Evolutionary conservation across 2,888 invertebrate genomes (phyloP), one percentile per base, ranked within the genome.

Genomic region (Antheraea yamamai): DNA sequence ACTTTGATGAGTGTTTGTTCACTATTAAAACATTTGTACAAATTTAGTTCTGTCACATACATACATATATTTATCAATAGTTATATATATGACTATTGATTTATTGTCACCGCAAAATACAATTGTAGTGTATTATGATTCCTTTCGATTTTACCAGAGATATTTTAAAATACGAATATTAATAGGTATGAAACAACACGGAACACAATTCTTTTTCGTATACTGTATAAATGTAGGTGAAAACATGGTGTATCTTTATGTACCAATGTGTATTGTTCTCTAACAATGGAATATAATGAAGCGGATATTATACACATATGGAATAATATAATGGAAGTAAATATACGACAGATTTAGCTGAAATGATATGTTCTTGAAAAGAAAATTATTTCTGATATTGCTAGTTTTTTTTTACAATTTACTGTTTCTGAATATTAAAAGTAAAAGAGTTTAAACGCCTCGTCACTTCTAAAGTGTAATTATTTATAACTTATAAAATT

Each of bases 21-120:
- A 68, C 75, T 76, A 77, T 76, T 73, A 72, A 80, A 82, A 85
- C 86, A 85, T 80, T 79, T 86, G 86, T 83, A 79, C 84, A 86
- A 86, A 86, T 85, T 85, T 83, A 79, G 80, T 77, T 84, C 80
- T 61, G 61, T 61, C 61, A 23, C n/a, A 61, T 61, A 23, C 23
- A n/a, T 61, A 8, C 10, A 23, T 58, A 20, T n/a, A n/a, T 58
- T 58, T 58, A 58, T 58, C n/a, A 20, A 18, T 52, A 52, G 52
- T 52, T 18, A 52, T 52, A 52, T 52, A 18, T 52, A 52, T 52
- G 18, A 16, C 18, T 52, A 52, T 52, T 52, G 52, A 52, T 52
- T 52, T 52, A 58, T 58, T 58, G 58, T 20, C 8, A 58, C 20
- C 58, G n/a, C 58, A 77, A 79, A 79, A 77, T 78, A 81, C 70